Percentiles rank a stretch among this genome's conserved stretches.
These are phyloP conservation scores for Sebastes melanostomus DNA, from an alignment of 2,797 vertebrate genomes.

Conservation along the genomic window DNA sequence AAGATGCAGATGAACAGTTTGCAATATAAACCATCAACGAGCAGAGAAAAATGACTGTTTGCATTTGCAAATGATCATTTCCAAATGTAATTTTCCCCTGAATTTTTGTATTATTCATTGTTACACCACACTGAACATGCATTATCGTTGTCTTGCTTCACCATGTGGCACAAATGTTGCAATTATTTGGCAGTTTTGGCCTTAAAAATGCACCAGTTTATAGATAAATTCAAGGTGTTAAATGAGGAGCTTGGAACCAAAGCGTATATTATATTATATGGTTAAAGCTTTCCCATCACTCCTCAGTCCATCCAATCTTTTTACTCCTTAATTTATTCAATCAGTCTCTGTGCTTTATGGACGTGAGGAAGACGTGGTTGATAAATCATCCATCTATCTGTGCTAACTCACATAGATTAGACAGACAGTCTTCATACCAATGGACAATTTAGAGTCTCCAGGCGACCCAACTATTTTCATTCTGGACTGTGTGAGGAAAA, in stretches of 20 bases:
- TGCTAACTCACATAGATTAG: background rate
- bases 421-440: constrained; percentile 12
- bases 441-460: constrained; percentile 6
- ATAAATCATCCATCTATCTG: background rate
- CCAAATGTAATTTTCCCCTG: background rate
- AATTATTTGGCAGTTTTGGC: background rate
- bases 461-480: background rate
- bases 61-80: background rate
- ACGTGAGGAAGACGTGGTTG: background rate
- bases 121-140: background rate
- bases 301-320: background rate
- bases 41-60: background rate
- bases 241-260: background rate
- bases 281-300: background rate
- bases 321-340: background rate
- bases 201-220: background rate
- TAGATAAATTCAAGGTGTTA: background rate
- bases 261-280: background rate
- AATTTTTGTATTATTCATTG: background rate
- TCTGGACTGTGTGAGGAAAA: background rate
- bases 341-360: background rate
- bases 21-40: background rate
- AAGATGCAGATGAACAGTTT: background rate
- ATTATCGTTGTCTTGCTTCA: background rate
- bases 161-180: background rate